A percentile compares a stretch with the other conserved stretches of the same genome.
phyloP scores from a whole-genome alignment of 2,113 vertebrate species.

The Cinclus cinclus region DNA sequence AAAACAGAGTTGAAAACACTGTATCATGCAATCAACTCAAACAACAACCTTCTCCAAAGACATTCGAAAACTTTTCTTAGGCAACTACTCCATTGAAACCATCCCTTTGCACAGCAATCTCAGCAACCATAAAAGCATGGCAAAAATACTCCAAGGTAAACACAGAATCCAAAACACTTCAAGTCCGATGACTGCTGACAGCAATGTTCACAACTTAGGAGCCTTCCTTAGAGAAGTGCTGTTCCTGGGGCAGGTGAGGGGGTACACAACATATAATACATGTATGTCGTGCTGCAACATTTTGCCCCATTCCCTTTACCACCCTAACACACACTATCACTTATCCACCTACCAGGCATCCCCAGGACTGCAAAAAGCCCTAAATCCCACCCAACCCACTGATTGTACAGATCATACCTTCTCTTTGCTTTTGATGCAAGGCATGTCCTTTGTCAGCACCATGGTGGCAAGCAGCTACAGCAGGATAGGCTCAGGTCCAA shows the following conservation, averaged over 20 bases:
- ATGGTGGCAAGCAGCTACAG: not conserved
- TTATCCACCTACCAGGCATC: not conserved
- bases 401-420: fast-evolving
- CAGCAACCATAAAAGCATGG: not conserved
- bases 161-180: not conserved
- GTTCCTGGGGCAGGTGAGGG: not conserved
- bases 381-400: not conserved
- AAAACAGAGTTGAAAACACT: not conserved
- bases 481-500: not conserved
- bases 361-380: not conserved
- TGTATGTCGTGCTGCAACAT: fast-evolving
- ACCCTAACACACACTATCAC: not conserved
- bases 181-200: not conserved
- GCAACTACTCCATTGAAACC: not conserved
- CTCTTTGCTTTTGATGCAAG: not conserved
- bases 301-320: not conserved
- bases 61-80: not conserved
- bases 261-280: too few relatives aligned
- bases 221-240: not conserved
- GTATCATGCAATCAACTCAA: not conserved
- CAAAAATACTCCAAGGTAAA: not conserved
- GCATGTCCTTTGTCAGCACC: not conserved
- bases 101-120: not conserved
- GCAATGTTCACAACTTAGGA: fast-evolving
- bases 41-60: not conserved